Evolutionary conservation across 2,113 vertebrate species (phyloP).

Genomic region (Lethenteron camtschaticum): DNA sequence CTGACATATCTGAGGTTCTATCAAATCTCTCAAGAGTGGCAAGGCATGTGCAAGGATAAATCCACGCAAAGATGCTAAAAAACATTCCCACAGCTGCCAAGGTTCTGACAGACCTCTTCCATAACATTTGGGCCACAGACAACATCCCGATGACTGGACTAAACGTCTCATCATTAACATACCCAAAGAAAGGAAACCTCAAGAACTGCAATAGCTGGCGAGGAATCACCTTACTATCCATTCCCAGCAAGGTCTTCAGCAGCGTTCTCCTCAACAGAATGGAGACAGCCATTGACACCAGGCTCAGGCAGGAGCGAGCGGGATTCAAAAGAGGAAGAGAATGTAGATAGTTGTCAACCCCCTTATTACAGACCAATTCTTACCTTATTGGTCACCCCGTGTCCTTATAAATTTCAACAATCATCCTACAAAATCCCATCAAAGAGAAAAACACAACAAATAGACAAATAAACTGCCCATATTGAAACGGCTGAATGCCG

Average conservation of each 20-base stretch:
- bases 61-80: conserved; percentile 7
- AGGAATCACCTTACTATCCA: not conserved
- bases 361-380: no score
- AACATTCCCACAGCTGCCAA: conserved; percentile 1
- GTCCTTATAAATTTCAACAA: no score
- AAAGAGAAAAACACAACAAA: no score
- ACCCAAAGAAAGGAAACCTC: not conserved
- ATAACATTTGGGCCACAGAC: conserved; percentile 6
- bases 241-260: not conserved
- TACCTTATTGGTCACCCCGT: no score
- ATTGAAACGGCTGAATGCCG: no score
- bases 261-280: not conserved
- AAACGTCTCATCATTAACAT: conserved; percentile 1
- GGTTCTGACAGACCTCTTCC: conserved; percentile 5
- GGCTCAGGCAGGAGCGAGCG: not conserved
- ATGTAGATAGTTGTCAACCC: no score
- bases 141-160: not conserved
- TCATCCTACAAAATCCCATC: no score
- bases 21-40: not conserved
- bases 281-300: not conserved
- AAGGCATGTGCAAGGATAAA: not conserved
- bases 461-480: no score
- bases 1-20: not conserved
- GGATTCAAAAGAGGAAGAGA: not conserved
- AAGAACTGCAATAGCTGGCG: not conserved